Percentiles rank a stretch among this genome's conserved stretches.
phyloP scores from a whole-genome alignment of 1,140 invertebrate species.

The Lerema accius region DNA sequence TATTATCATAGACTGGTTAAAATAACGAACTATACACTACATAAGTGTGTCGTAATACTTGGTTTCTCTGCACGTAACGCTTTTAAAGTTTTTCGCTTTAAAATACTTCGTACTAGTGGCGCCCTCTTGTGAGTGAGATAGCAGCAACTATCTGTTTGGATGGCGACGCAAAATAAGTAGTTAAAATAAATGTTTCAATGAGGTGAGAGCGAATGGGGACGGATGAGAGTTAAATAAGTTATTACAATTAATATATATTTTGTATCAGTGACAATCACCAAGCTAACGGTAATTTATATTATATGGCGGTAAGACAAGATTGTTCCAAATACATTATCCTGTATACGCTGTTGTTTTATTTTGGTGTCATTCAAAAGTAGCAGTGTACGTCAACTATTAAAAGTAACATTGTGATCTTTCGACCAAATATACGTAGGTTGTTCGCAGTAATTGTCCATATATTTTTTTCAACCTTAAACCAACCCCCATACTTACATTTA shows the following conservation, averaged over 20 bases:
- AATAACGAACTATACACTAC: too few species aligned
- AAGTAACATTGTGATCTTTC: too few species aligned
- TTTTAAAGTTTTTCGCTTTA: not conserved
- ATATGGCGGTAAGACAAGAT: slow-evolving; percentile 60
- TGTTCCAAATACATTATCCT: slow-evolving; percentile 76
- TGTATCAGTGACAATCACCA: slow-evolving; percentile 71
- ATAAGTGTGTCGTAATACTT: not conserved
- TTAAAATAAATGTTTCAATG: slow-evolving; percentile 46
- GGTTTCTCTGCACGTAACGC: not conserved
- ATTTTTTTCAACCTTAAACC: too few species aligned
- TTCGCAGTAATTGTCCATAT: too few species aligned
- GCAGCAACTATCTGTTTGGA: not conserved
- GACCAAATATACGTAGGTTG: too few species aligned
- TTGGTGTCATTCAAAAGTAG: slow-evolving; percentile 20
- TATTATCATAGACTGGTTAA: too few species aligned
- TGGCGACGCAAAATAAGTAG: slow-evolving; percentile 46
- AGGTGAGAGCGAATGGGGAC: slow-evolving; percentile 36
- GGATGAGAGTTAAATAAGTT: slow-evolving; percentile 60
- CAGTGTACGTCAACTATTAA: not conserved
- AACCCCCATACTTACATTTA: too few species aligned
- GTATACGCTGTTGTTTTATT: slow-evolving; percentile 53
- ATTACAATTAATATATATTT: slow-evolving; percentile 73
- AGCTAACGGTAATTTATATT: slow-evolving; percentile 66
- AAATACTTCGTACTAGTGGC: slow-evolving; percentile 11
- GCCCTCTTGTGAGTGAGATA: slow-evolving; percentile 1